Percentiles rank a stretch among this genome's conserved stretches.
phyloP scores from a whole-genome alignment of 2,113 vertebrate species.

The Calypte anna region DNA sequence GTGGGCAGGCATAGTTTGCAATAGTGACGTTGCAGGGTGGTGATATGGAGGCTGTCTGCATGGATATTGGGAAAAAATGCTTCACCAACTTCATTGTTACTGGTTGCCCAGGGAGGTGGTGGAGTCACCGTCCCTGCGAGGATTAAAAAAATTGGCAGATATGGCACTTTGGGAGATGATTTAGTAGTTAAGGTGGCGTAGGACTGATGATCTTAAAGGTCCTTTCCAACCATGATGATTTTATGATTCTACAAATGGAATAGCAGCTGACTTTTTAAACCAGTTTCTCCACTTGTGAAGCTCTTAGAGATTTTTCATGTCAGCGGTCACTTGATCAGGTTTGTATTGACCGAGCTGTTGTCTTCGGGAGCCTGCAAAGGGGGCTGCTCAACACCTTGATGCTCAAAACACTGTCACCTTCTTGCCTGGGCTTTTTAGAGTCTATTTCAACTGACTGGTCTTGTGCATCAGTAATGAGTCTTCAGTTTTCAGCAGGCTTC shows the following conservation, averaged over 20 bases:
- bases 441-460: neutral
- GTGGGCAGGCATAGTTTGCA: neutral
- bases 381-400: neutral
- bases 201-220: too few relatives aligned
- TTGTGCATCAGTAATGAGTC: neutral
- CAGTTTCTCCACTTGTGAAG: neutral
- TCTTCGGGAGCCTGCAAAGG: neutral
- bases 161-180: too few relatives aligned
- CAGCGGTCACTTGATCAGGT: neutral
- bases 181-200: too few relatives aligned
- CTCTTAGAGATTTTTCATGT: neutral
- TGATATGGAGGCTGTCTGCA: neutral
- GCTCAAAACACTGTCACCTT: neutral
- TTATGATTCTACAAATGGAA: neutral
- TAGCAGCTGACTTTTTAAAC: neutral
- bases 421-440: neutral
- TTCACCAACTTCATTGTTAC: too few relatives aligned
- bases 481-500: neutral
- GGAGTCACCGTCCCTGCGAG: too few relatives aligned
- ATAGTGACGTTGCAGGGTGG: neutral
- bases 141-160: too few relatives aligned
- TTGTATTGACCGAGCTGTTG: neutral
- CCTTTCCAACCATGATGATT: too few relatives aligned
- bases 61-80: neutral
- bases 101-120: too few relatives aligned